These are phyloP conservation scores for Eucera pruinosa DNA, from an alignment of 2,888 invertebrate species.

Conservation along the genomic window DNA sequence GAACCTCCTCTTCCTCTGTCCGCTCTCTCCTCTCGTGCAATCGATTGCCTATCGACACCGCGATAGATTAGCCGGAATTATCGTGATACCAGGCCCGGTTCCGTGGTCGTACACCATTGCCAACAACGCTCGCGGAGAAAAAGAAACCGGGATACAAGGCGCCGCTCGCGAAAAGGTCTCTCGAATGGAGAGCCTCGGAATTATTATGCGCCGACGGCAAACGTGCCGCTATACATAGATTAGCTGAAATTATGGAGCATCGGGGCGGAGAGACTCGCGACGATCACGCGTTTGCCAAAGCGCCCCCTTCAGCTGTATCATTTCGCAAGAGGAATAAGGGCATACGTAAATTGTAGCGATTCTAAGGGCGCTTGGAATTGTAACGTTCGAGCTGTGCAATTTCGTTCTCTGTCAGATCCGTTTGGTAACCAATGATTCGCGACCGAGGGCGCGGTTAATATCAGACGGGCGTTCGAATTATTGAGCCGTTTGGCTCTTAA, in stretches of 20 bases:
- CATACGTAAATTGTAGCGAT: background rate
- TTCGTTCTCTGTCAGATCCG: background rate
- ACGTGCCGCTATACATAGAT: constrained; percentile 41
- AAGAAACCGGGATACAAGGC: constrained; percentile 39
- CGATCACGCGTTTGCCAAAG: constrained; percentile 9
- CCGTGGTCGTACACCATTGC: background rate
- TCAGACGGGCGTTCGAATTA: too few species aligned
- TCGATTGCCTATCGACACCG: constrained; percentile 78
- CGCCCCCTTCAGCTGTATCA: background rate
- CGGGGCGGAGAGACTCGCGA: constrained; percentile 8
- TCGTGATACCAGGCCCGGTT: constrained; percentile 59
- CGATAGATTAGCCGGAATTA: constrained; percentile 79
- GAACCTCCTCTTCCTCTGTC: background rate
- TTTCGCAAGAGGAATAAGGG: background rate
- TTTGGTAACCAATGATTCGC: too few species aligned
- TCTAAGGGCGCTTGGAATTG: background rate
- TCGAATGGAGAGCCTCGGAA: constrained; percentile 22
- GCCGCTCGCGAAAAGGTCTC: constrained; percentile 23
- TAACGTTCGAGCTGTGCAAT: background rate
- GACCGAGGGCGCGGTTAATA: too few species aligned
- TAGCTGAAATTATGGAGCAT: constrained; percentile 47
- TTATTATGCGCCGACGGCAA: constrained; percentile 39
- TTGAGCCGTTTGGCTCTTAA: too few species aligned
- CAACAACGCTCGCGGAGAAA: constrained; percentile 38
- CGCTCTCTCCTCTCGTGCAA: constrained; percentile 51